phyloP scores from a whole-genome alignment of 2,797 vertebrate genomes.

The Notamacropus eugenii region DNA sequence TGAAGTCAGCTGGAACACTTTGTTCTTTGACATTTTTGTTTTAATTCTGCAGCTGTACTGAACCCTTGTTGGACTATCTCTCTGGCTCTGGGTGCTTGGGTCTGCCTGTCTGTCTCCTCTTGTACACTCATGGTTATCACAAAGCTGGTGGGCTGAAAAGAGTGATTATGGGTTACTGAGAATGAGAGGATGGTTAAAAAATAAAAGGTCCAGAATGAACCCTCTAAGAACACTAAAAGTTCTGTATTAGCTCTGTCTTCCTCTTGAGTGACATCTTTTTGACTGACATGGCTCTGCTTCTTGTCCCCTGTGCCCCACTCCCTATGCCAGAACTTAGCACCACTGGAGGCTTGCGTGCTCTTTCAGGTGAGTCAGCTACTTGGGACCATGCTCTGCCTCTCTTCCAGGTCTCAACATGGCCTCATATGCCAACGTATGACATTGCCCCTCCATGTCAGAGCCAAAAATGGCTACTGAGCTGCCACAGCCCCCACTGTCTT shows the following conservation, averaged over 20 bases:
- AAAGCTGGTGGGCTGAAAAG: neutral
- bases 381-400: neutral
- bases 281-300: neutral
- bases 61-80: constrained; percentile 2
- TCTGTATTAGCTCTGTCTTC: neutral
- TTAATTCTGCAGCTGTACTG: constrained; percentile 79
- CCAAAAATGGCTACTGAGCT: neutral
- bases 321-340: neutral
- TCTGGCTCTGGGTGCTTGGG: constrained; percentile 25
- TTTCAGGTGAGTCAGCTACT: neutral
- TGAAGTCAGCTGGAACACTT: constrained; percentile 79
- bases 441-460: neutral
- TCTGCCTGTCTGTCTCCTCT: constrained; percentile 23
- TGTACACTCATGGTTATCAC: neutral
- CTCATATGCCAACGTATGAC: neutral
- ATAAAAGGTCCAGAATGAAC: neutral
- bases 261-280: neutral
- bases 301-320: neutral
- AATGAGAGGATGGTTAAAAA: neutral
- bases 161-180: neutral
- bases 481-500: neutral
- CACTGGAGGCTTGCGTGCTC: neutral
- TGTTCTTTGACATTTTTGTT: constrained; percentile 70
- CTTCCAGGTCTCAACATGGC: neutral
- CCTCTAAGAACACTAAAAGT: neutral